phyloP scores from a whole-genome alignment of 2,888 invertebrate species.

The Mythimna lalbum region DNA sequence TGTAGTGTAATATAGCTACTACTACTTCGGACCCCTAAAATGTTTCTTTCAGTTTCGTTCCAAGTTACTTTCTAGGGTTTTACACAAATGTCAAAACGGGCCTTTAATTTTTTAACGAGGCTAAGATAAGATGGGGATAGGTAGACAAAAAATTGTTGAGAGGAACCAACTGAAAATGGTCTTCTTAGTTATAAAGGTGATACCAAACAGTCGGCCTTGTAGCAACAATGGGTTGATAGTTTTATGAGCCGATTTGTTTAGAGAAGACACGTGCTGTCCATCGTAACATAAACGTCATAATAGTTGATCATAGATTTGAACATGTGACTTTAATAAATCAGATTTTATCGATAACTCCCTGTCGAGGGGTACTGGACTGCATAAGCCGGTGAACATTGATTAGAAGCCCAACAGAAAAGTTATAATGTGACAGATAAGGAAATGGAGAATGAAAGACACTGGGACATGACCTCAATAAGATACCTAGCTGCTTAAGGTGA shows the following conservation, averaged over 20 bases:
- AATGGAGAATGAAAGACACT: background rate
- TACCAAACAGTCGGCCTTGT: slow-evolving; percentile 13
- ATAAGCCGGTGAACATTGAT: background rate
- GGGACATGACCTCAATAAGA: no score
- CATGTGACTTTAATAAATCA: slow-evolving; percentile 52
- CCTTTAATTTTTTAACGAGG: no score
- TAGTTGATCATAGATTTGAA: slow-evolving; percentile 20
- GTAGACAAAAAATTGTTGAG: no score
- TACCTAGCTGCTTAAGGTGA: no score
- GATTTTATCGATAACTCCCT: slow-evolving; percentile 15
- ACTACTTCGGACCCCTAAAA: no score
- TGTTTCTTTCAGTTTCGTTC: no score
- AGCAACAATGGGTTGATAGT: slow-evolving; percentile 15
- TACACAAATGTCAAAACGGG: no score
- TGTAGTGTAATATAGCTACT: no score
- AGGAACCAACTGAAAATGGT: background rate
- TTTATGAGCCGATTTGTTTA: slow-evolving; percentile 56
- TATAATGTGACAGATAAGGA: no score
- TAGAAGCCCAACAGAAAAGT: background rate
- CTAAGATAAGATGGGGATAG: no score
- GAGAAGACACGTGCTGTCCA: slow-evolving; percentile 54
- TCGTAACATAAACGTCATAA: slow-evolving; percentile 19
- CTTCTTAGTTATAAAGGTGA: slow-evolving; percentile 2
- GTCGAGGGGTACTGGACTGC: background rate
- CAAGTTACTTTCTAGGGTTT: no score